Percentiles rank a stretch among this genome's conserved stretches.
Evolutionary conservation across 1,140 invertebrate species (phyloP).

Genomic region (Wiebesia pumilae): DNA sequence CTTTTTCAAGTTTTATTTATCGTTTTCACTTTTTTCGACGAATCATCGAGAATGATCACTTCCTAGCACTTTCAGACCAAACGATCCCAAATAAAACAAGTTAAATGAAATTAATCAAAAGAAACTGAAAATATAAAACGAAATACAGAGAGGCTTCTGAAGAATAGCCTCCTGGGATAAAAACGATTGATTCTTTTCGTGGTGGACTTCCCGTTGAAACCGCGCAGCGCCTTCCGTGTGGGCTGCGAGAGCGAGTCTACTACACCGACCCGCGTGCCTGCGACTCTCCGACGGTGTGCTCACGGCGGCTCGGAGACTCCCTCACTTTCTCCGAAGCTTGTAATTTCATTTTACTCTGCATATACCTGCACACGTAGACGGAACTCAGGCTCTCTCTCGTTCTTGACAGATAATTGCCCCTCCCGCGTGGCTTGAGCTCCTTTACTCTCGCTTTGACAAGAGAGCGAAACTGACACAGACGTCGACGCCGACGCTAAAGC

Average conservation of each 20-base stretch:
- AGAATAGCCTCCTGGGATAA: background rate
- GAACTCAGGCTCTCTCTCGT: background rate
- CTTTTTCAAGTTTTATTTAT: background rate
- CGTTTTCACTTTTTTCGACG: conserved; percentile 18
- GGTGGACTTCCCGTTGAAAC: background rate
- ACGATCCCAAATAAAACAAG: background rate
- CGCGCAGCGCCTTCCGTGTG: conserved; percentile 5
- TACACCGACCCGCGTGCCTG: background rate
- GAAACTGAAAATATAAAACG: background rate
- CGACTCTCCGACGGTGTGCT: conserved; percentile 23
- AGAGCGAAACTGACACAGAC: conserved; percentile 70
- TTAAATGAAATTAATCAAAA: background rate
- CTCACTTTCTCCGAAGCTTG: conserved; percentile 73
- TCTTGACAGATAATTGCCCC: background rate
- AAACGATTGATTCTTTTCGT: background rate
- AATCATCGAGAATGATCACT: conserved; percentile 19
- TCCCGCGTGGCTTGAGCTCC: background rate
- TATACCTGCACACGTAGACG: background rate
- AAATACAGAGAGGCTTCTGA: background rate
- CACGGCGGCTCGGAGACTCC: conserved; percentile 63
- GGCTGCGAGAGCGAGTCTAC: conserved; percentile 9
- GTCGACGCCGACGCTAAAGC: conserved; percentile 49
- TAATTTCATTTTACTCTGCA: conserved; percentile 71
- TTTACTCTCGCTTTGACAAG: background rate
- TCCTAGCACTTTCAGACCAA: background rate